Base-by-base conservation (phyloP, 2,797 vertebrate species). In the Nothura maculosa region DNA sequence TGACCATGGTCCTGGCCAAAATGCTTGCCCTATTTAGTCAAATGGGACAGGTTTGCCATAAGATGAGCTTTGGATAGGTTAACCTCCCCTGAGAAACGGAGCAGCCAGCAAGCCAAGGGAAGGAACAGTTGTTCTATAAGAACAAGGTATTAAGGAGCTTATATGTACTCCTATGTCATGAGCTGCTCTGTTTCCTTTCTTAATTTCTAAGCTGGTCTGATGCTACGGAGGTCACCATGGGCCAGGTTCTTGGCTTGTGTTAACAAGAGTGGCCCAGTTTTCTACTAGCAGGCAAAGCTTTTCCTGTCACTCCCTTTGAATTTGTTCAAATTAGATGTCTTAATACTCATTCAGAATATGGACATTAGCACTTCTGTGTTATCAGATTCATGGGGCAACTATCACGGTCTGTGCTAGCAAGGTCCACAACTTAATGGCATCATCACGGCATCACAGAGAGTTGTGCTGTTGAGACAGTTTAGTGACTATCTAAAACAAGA, bases 181-280 rank as follows among this genome's bases (percentile, higher is more conserved):
- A 96, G 64, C 81, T 76, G 67, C 60, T 83, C 91, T 93, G 63
- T 74, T 92, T 89, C 61, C 52, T 47, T 92, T 81, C 81, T 94
- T 94, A 95, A 81, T 75, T 90, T 89, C 81, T 94, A 96, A 96
- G 87, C 87, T 93, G 89, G 60, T 93, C 85, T 96, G 92, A 70
- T 83, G 70, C 93, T 91, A 72, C 66, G 30, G 38, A 87, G 82
- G 88, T 94, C 90, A 78, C 0, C 1, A 68, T 85, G 58, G 58
- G 87, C 67, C 82, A 81, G 22, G 50, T 57, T 91, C 82, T 92
- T 54, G 55, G 61, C 27, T 78, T 60, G 24, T 22, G 81, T 78
- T 72, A 89, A 52, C 63, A 60, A 48, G 34, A 67, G 1, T 85
- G 66, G 74, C 82, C 54, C 40, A 67, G 34, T 81, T 93, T 82